Base-by-base conservation (phyloP, 2,888 invertebrate genomes). In the Gibbula magus region DNA sequence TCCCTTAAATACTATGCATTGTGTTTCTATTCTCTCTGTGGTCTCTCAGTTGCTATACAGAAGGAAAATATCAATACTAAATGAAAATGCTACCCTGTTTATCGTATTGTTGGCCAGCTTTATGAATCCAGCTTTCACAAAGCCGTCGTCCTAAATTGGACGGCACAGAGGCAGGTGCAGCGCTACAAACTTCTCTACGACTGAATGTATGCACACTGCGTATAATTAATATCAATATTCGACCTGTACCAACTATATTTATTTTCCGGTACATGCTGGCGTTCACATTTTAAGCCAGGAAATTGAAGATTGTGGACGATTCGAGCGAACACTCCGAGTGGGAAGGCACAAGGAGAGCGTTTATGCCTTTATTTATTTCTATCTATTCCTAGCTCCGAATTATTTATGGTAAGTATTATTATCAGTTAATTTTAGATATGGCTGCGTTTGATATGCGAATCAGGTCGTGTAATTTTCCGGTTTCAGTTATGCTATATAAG, bases 221-320 rank as follows among this genome's bases (percentile, higher is more conserved):
- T 61, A 61, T 61, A 61, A 61, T 25, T 61, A 25, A 61, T 61
- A 61, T 61, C 61, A 61, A 61, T 61, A 61, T 61, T 61, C 61
- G 18, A 25, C 29, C 25, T 29, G 22, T 16, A 16, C 29, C 29
- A 61, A 61, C 29, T 61, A 25, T 61, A 61, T 61, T 61, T 61
- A 61, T 61, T 29, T 61, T 29, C 61, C 29, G 25, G 45, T 45
- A 8, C 45, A 45, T 29, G 18, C 25, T 61, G 29, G 61, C 61
- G 29, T 61, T 61, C 45, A 45, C 45, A 45, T 61, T 25, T 61
- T 13, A 61, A 61, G 61, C 29, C 61, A 61, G 61, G 61, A 61
- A 61, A 61, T 61, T 25, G 22, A 29, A 29, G 13, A 25, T 25
- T 29, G 61, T 29, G 5, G 25, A 61, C 25, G 45, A 13, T 45